These are phyloP conservation scores for Euzetes globulus DNA, from an alignment of 2,888 invertebrate genomes.

Conservation along the genomic window DNA sequence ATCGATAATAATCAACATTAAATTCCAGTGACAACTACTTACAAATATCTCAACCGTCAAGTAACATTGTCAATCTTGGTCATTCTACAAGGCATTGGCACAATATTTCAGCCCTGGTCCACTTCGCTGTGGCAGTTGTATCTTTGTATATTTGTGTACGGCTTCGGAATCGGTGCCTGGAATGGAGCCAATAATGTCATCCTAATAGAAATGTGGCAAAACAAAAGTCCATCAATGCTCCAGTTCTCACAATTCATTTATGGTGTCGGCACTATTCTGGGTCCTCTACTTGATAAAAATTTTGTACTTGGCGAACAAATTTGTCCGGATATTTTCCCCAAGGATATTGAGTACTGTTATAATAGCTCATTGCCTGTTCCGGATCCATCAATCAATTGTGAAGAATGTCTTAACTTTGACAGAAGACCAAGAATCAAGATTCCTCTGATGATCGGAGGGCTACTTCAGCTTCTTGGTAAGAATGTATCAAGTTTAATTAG, in stretches of 20 bases:
- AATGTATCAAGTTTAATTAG: background rate
- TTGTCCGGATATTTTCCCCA: background rate
- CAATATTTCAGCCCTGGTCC: background rate
- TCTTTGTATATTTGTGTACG: constrained; percentile 6
- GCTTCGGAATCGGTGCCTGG: constrained; percentile 29
- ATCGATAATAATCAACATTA: too few species aligned
- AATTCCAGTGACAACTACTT: background rate
- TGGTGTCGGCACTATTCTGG: constrained; percentile 31
- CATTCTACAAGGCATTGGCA: background rate
- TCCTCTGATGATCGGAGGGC: background rate
- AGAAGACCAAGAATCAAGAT: background rate
- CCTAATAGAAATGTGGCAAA: constrained; percentile 34
- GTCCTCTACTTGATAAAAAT: constrained; percentile 23
- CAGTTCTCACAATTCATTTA: constrained; percentile 35
- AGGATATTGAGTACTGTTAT: background rate
- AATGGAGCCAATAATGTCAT: constrained; percentile 27
- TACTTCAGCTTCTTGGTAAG: background rate
- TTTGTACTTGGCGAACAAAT: constrained; percentile 22
- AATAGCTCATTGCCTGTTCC: background rate
- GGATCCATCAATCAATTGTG: background rate
- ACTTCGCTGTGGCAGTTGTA: background rate
- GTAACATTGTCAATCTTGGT: background rate
- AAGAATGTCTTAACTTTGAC: background rate
- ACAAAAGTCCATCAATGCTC: constrained; percentile 23
- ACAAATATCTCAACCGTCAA: constrained; percentile 27